A percentile compares a stretch with the other conserved stretches of the same genome.
Conservation (phyloP, 2,797 vertebrate genomes). For the Hirundo rustica region DNA sequence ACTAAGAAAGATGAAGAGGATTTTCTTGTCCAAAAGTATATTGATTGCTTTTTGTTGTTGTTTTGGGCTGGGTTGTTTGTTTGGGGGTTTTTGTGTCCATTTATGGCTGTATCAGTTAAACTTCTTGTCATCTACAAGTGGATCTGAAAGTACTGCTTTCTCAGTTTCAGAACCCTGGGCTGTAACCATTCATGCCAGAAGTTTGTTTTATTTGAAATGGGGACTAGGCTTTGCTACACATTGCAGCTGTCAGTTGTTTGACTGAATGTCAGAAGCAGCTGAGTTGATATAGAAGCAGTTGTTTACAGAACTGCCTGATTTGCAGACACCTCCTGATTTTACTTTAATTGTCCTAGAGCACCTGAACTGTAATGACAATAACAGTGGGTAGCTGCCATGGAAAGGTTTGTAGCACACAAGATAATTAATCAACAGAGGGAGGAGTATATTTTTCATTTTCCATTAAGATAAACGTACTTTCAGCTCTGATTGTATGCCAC, state of each 20-base stretch:
- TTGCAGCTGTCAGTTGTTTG: background rate
- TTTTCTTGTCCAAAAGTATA: background rate
- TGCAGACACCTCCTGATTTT: conserved; percentile 20
- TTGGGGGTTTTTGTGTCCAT: background rate
- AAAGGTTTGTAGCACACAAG: background rate
- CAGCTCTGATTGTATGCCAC: background rate
- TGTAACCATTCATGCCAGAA: background rate
- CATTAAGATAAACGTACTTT: conserved; percentile 28
- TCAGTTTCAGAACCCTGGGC: background rate
- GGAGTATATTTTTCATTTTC: conserved; percentile 40
- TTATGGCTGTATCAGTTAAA: background rate
- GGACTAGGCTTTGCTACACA: background rate
- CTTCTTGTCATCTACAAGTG: background rate
- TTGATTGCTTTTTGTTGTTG: background rate
- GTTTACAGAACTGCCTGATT: conserved; percentile 38
- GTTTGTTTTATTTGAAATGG: background rate
- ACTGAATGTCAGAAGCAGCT: conserved; percentile 1
- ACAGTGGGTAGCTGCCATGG: background rate
- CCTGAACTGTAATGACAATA: conserved; percentile 21
- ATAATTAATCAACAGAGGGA: conserved; percentile 13
- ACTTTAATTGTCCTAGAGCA: background rate
- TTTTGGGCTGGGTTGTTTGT: too few species aligned
- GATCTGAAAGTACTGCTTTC: background rate
- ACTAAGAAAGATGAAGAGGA: background rate
- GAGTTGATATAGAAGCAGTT: background rate